Conservation (phyloP, 2,797 vertebrate genomes). For the Sebastiscus albofasciatus region DNA sequence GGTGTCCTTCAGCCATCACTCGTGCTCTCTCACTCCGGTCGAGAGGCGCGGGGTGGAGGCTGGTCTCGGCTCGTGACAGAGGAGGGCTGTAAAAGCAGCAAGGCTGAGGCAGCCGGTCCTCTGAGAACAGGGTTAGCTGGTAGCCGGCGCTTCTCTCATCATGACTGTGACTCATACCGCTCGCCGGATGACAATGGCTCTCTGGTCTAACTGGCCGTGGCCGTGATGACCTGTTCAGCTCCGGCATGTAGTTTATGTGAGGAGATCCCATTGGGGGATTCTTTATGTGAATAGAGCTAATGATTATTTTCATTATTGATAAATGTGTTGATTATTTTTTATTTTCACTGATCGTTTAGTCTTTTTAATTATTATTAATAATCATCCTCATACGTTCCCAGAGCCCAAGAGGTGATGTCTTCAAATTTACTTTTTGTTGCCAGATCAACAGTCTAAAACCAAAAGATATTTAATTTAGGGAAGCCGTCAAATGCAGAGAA, state of each 20-base stretch:
- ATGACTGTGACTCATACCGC: slow-evolving; percentile 57
- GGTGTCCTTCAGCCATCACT: slow-evolving; percentile 50
- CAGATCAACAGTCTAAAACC: not conserved
- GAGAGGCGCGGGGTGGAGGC: slow-evolving; percentile 20
- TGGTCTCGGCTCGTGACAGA: slow-evolving; percentile 26
- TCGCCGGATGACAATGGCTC: slow-evolving; percentile 11
- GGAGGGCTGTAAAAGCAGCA: slow-evolving; percentile 29
- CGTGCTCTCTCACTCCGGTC: slow-evolving; percentile 6
- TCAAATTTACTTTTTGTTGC: not conserved
- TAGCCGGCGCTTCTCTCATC: slow-evolving; percentile 33
- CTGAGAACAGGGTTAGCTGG: slow-evolving; percentile 37
- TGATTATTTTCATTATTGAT: not conserved
- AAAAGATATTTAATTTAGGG: not conserved
- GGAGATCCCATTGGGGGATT: not conserved
- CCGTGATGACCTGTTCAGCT: not conserved
- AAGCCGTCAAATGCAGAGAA: not conserved
- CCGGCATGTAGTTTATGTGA: not conserved
- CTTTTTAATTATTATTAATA: not conserved
- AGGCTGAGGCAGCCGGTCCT: slow-evolving; percentile 34
- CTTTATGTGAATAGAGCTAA: not conserved
- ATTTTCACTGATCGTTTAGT: not conserved
- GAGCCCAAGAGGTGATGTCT: not conserved
- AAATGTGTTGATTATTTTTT: not conserved
- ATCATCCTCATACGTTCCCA: not conserved
- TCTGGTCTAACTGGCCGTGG: not conserved